Conservation (phyloP, 1,140 invertebrate genomes). For the Papilio xuthus region DNA sequence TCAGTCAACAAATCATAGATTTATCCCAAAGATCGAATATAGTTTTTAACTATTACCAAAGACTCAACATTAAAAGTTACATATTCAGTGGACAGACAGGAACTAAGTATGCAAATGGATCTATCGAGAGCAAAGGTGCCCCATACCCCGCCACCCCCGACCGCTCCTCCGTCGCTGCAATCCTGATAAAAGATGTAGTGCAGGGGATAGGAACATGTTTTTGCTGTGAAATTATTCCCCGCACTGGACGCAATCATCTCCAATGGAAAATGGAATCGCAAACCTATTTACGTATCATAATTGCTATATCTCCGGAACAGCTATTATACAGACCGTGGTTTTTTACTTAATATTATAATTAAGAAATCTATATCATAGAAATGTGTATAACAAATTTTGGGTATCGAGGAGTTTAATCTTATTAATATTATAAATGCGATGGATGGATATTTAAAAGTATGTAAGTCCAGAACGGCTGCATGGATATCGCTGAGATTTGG, state of each 20-base stretch:
- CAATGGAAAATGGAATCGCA: constrained; percentile 10
- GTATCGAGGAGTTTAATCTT: no score
- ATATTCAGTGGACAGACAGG: background rate
- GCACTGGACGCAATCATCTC: constrained; percentile 16
- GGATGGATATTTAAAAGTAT: no score
- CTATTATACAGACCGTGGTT: background rate
- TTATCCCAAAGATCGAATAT: no score
- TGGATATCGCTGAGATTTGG: no score
- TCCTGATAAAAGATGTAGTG: constrained; percentile 21
- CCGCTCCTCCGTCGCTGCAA: background rate
- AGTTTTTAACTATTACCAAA: no score
- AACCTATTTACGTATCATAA: background rate
- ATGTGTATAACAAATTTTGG: no score
- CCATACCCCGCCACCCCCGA: background rate
- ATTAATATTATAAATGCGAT: no score
- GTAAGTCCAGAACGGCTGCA: no score
- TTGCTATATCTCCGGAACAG: background rate
- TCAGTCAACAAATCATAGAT: no score
- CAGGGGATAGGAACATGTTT: constrained; percentile 19
- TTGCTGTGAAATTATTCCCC: constrained; percentile 29
- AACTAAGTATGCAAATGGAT: background rate
- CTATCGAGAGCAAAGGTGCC: constrained; percentile 7
- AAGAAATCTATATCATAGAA: background rate
- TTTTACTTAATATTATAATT: no score
- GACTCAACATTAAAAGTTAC: background rate